Conservation (phyloP, 2,888 invertebrate genomes). For the Hypsopygia costalis region DNA sequence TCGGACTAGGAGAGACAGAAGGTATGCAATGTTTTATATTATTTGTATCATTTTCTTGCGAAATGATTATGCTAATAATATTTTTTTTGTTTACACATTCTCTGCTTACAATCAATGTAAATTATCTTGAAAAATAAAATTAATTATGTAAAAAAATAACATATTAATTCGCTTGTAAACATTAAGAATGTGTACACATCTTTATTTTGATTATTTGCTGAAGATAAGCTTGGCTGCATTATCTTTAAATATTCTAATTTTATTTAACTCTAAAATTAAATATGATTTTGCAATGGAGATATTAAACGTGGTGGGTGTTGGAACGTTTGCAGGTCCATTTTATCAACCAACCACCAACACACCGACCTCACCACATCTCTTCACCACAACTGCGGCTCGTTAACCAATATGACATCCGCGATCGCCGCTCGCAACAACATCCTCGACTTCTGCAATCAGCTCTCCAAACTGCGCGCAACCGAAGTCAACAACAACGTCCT, state of each 20-base stretch:
- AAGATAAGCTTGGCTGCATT: constrained; percentile 9
- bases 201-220: constrained; percentile 2
- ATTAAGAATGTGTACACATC: background rate
- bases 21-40: constrained; percentile 39
- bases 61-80: background rate
- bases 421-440: constrained; percentile 64
- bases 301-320: constrained; percentile 81
- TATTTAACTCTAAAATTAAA: constrained; percentile 3
- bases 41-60: constrained; percentile 6
- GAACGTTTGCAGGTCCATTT: constrained; percentile 81
- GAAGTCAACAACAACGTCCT: constrained; percentile 66
- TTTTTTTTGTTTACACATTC: constrained; percentile 10
- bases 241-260: constrained; percentile 5
- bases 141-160: background rate
- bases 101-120: constrained; percentile 2
- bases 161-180: background rate
- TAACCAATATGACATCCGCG: constrained; percentile 70
- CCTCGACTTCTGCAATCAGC: constrained; percentile 65
- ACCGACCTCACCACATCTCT: constrained; percentile 79
- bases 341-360: constrained; percentile 80
- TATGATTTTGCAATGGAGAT: constrained; percentile 41
- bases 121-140: background rate
- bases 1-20: constrained; percentile 87
- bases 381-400: constrained; percentile 77
- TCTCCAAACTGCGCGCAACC: constrained; percentile 67